These are phyloP conservation scores for Idaea biselata DNA, from an alignment of 2,888 invertebrate genomes.

Conservation along the genomic window DNA sequence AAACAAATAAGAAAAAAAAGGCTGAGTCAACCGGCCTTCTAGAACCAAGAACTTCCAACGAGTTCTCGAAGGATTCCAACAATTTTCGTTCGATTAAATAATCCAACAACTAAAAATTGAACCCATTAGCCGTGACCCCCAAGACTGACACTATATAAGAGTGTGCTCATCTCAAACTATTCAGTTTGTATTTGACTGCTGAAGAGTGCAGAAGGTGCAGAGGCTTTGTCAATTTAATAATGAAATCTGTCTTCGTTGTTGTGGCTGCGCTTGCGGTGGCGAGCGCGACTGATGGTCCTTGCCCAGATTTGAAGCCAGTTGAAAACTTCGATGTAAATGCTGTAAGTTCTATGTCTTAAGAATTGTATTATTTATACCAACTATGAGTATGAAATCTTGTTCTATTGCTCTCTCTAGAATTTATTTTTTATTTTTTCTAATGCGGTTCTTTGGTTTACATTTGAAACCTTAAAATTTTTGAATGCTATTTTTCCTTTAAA, in stretches of 20 bases:
- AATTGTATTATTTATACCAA: not conserved
- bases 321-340: slow-evolving; percentile 58
- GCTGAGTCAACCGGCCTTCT: not conserved
- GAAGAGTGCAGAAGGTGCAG: slow-evolving; percentile 37
- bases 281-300: slow-evolving; percentile 53
- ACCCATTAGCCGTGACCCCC: slow-evolving; percentile 61
- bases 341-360: slow-evolving; percentile 38
- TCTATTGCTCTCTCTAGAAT: not conserved
- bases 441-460: no score
- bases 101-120: slow-evolving; percentile 50
- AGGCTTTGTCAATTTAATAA: slow-evolving; percentile 44
- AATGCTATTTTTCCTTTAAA: no score
- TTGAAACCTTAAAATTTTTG: no score
- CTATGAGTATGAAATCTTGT: not conserved
- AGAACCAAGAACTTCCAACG: slow-evolving; percentile 17
- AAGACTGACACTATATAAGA: slow-evolving; percentile 51
- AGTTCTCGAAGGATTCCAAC: slow-evolving; percentile 38
- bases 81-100: slow-evolving; percentile 50
- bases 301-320: slow-evolving; percentile 57
- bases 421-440: no score
- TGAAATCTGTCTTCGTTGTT: slow-evolving; percentile 49
- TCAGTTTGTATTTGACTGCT: slow-evolving; percentile 45
- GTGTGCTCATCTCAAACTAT: slow-evolving; percentile 24
- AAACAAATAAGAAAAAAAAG: slow-evolving; percentile 5
- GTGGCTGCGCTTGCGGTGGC: slow-evolving; percentile 52